phyloP scores from a whole-genome alignment of 2,888 invertebrate genomes.

The Meghimatium bilineatum region DNA sequence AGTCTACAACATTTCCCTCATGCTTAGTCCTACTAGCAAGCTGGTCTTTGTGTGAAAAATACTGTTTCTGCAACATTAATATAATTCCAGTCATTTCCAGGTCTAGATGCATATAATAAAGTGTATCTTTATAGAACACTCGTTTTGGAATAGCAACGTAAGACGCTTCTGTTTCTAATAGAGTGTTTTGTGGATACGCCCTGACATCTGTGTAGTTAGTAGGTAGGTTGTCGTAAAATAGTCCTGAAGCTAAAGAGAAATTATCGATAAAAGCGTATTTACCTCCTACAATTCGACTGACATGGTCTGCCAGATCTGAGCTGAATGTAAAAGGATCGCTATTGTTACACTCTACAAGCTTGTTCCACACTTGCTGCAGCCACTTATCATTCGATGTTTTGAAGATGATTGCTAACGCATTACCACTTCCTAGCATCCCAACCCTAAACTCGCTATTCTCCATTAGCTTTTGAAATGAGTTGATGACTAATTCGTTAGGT shows the following conservation, averaged over 20 bases:
- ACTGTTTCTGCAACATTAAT: background rate
- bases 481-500: constrained; percentile 4
- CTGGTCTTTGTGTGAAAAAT: background rate
- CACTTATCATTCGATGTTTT: background rate
- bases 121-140: background rate
- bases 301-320: background rate
- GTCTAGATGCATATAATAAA: background rate
- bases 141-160: constrained; percentile 18
- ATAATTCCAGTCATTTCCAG: constrained; percentile 26
- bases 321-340: constrained; percentile 13
- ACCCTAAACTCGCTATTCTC: constrained; percentile 10
- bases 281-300: background rate
- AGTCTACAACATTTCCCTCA: background rate
- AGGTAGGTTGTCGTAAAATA: constrained; percentile 8
- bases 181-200: background rate
- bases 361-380: background rate
- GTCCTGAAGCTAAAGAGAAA: constrained; percentile 9
- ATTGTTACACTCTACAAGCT: background rate
- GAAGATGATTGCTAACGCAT: background rate
- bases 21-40: background rate
- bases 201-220: constrained; percentile 10
- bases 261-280: constrained; percentile 31
- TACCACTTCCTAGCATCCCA: background rate
- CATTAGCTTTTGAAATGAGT: constrained; percentile 10
- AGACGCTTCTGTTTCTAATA: background rate